Evolutionary conservation across 2,888 invertebrate genomes (phyloP).

Genomic region (Cactoblastis cactorum): DNA sequence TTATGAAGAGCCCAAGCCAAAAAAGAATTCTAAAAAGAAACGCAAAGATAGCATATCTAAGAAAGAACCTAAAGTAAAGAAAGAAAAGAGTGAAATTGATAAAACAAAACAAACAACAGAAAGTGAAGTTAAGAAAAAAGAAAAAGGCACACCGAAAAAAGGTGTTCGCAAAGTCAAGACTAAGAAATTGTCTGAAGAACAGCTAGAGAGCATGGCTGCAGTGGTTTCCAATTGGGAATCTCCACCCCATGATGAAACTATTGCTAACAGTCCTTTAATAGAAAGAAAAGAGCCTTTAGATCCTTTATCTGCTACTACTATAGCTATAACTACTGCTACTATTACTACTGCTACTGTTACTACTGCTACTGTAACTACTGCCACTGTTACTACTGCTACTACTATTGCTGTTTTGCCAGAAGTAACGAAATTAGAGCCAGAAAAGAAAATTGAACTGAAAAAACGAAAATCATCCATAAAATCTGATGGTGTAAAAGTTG

Average conservation of each 20-base stretch:
- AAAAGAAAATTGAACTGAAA: conserved; percentile 43
- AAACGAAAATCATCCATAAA: conserved; percentile 48
- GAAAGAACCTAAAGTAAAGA: conserved; percentile 37
- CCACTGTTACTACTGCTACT: too few species aligned
- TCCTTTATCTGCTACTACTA: conserved; percentile 26
- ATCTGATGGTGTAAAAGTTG: conserved; percentile 30
- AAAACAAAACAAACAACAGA: conserved; percentile 22
- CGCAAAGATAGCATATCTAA: conserved; percentile 39
- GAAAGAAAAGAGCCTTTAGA: conserved; percentile 27
- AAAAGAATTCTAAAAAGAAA: conserved; percentile 33
- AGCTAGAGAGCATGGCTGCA: conserved; percentile 55
- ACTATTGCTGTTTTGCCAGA: conserved; percentile 12
- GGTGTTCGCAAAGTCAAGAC: conserved; percentile 42
- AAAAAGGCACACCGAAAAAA: conserved; percentile 21
- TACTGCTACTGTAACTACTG: conserved; percentile 14
- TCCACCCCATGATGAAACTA: conserved; percentile 46
- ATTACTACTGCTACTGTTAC: too few species aligned
- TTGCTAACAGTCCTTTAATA: conserved; percentile 10
- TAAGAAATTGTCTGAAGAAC: conserved; percentile 56
- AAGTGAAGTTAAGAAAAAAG: conserved; percentile 29
- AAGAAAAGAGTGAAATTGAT: conserved; percentile 24
- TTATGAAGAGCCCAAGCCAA: conserved; percentile 53
- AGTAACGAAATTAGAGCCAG: conserved; percentile 8
- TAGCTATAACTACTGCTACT: too few species aligned
- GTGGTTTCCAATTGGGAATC: conserved; percentile 62